Conservation (phyloP, 2,888 invertebrate genomes). For the Entomobrya multifasciata region DNA sequence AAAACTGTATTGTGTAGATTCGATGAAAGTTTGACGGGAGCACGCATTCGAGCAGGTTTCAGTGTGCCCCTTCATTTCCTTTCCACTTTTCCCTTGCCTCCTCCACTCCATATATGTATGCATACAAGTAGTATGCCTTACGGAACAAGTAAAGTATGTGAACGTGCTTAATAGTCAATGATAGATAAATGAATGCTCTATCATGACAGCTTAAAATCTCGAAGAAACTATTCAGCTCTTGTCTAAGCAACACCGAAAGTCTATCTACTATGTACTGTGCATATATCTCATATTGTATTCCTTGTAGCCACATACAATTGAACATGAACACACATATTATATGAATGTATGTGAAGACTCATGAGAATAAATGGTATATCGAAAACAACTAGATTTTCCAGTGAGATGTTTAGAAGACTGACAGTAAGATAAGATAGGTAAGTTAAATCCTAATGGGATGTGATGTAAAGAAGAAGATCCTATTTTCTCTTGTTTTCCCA, state of each 20-base stretch:
- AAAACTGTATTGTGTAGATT: constrained; percentile 35
- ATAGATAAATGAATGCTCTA: neutral
- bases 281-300: no score
- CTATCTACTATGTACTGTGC: no score
- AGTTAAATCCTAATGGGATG: constrained; percentile 62
- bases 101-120: neutral
- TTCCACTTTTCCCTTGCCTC: neutral
- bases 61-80: neutral
- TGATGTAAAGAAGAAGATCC: constrained; percentile 58
- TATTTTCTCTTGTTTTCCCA: constrained; percentile 49
- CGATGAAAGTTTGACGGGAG: constrained; percentile 38
- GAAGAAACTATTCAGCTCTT: no score
- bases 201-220: neutral
- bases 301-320: no score
- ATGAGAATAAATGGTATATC: neutral
- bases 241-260: neutral
- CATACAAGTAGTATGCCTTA: neutral
- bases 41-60: constrained; percentile 14
- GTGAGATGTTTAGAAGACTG: constrained; percentile 42
- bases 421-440: constrained; percentile 51
- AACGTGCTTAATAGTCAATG: no score
- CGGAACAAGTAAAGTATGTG: neutral
- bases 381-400: constrained; percentile 18
- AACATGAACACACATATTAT: no score
- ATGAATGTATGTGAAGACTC: no score